Percentiles rank a stretch among this genome's conserved stretches.
These are phyloP conservation scores for Coreoperca whiteheadi DNA, from an alignment of 2,113 vertebrate genomes.

Conservation along the genomic window DNA sequence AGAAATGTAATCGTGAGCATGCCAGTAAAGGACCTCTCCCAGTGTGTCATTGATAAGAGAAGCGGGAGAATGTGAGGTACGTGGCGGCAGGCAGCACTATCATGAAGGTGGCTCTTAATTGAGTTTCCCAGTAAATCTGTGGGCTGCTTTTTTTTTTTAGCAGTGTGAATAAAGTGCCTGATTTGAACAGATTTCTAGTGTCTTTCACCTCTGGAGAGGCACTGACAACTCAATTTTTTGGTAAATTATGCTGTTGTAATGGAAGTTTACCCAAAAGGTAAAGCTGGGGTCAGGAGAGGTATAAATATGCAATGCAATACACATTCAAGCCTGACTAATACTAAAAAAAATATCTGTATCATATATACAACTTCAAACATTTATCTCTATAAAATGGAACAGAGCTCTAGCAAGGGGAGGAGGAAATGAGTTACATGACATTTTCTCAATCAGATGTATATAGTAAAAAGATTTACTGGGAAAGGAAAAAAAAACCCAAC, in stretches of 20 bases:
- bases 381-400: constrained; percentile 47
- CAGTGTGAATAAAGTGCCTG: constrained; percentile 30
- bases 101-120: constrained; percentile 65
- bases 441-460: constrained; percentile 54
- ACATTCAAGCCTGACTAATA: constrained; percentile 31
- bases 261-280: constrained; percentile 53
- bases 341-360: constrained; percentile 32
- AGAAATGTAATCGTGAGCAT: constrained; percentile 58
- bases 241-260: constrained; percentile 46
- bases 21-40: constrained; percentile 55
- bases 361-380: constrained; percentile 50
- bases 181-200: constrained; percentile 56
- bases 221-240: constrained; percentile 54
- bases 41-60: constrained; percentile 66
- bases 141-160: constrained; percentile 14
- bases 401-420: constrained; percentile 6
- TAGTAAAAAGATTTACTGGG: constrained; percentile 49
- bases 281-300: constrained; percentile 54
- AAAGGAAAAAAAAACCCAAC: constrained; percentile 18
- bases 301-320: constrained; percentile 61
- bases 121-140: constrained; percentile 48
- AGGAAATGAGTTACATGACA: constrained; percentile 36
- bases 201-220: constrained; percentile 43
- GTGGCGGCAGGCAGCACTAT: constrained; percentile 19
- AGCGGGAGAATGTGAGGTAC: constrained; percentile 53